Base-by-base conservation (phyloP, 2,113 vertebrate species). In the Protomyctophum bolini region DNA sequence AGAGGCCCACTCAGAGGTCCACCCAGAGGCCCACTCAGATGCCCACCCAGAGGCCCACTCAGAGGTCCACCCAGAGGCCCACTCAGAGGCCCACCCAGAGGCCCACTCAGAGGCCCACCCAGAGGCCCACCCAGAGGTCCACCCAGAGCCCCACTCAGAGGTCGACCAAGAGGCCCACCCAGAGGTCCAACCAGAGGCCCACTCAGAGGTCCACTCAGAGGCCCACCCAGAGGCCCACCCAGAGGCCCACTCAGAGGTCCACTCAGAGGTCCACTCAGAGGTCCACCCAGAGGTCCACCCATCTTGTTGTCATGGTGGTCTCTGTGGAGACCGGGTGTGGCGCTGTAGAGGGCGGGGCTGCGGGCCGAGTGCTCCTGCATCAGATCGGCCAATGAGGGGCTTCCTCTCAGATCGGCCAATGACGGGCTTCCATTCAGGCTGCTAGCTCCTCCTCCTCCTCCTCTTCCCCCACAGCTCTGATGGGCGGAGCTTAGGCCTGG, bases 331-430 rank as follows among this genome's bases (percentile, higher is more conserved):
- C 87, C 72, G 73, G 91, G 83, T 61, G 92, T 83, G 57, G 91
- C 68, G 7, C 80, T 88, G 80, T 80, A 85, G 0, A 86, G 72
- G 58, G 62, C 86, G 63, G 89, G 76, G 75, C 75, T 91, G 64
- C 72, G 91, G 81, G 87, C 91, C 75, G 94, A 93, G 75, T 94
- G 94, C 65, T 96, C 93, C 84, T 94, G 93, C 80, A 96, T 93
- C 68, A 97, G 92, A 74, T 95, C 95, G 58, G 95, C 94, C 77
- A 98, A 66, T 4, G 96, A 97, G 1, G 88, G 91, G 84, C 83
- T 91, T 88, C 88, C 94, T 55, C 78, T 82, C 21, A 77, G 73
- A 60, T 82, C 63, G 48, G 12, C 12, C 0, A 2, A 41, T 10
- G 41, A 60, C 76, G 6, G 83, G 64, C 68, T 59, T 85, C 63